These are phyloP conservation scores for Barnardius zonarius DNA, from an alignment of 2,113 vertebrate species.

Conservation along the genomic window DNA sequence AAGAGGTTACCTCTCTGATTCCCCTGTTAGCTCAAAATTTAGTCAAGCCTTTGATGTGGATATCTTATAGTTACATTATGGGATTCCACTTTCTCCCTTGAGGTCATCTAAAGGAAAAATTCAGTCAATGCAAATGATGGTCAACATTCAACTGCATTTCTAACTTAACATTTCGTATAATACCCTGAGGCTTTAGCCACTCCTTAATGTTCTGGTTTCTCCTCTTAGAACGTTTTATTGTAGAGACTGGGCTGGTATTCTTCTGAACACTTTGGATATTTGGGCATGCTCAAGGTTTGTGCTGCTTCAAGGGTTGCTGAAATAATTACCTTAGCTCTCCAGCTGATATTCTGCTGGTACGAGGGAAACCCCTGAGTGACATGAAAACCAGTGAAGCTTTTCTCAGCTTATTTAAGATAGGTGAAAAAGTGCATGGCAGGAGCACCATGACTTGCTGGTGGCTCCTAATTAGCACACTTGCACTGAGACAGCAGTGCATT, in stretches of 20 bases:
- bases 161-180: background rate
- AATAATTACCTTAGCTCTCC: background rate
- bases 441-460: background rate
- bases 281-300: background rate
- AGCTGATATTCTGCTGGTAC: fast-evolving
- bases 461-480: background rate
- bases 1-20: background rate
- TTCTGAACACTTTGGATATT: background rate
- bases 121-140: background rate
- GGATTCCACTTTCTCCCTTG: background rate
- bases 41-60: background rate
- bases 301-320: background rate
- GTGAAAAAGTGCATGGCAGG: background rate
- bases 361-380: background rate
- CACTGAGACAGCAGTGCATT: background rate
- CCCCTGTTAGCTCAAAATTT: background rate
- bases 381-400: background rate
- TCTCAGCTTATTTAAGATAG: background rate
- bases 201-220: background rate
- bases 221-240: background rate
- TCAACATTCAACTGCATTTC: background rate
- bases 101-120: background rate
- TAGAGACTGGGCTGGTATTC: background rate
- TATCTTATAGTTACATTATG: background rate
- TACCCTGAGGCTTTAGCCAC: background rate